Conservation (phyloP, 1,140 invertebrate species). For the Plutomurus gul region DNA sequence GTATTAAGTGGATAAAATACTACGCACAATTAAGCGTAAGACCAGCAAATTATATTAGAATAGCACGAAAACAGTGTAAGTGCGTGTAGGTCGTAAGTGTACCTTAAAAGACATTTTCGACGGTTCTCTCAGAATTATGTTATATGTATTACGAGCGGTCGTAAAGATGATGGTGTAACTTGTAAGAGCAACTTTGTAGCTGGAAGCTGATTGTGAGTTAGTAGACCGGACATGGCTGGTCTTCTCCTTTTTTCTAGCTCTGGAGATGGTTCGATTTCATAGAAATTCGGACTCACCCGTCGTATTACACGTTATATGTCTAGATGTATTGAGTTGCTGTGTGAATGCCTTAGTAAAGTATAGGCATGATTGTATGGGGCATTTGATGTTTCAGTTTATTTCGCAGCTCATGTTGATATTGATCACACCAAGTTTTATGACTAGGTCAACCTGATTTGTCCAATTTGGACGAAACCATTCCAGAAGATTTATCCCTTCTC, state of each 20-base stretch:
- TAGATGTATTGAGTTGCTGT: neutral
- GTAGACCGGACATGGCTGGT: constrained; percentile 1
- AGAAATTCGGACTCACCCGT: no score
- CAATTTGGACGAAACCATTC: constrained; percentile 36
- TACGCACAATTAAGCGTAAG: no score
- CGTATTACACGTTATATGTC: no score
- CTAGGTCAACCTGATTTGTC: constrained; percentile 48
- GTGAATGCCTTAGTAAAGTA: neutral
- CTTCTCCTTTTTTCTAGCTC: neutral
- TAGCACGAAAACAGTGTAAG: no score
- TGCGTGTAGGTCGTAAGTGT: no score
- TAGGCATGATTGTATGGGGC: neutral
- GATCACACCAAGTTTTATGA: constrained; percentile 49
- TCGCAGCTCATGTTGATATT: constrained; percentile 36
- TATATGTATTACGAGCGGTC: neutral
- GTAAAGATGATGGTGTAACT: constrained; percentile 18
- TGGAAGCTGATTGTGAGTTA: constrained; percentile 18
- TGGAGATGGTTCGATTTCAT: no score
- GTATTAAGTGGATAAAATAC: no score
- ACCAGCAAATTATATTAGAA: no score
- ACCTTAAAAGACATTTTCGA: no score
- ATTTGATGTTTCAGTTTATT: constrained; percentile 19
- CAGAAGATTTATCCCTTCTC: constrained; percentile 39
- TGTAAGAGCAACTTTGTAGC: neutral
- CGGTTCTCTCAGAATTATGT: no score